Percentiles rank a stretch among this genome's conserved stretches.
phyloP scores from a whole-genome alignment of 1,140 invertebrate species.

The Drosophila bocqueti region DNA sequence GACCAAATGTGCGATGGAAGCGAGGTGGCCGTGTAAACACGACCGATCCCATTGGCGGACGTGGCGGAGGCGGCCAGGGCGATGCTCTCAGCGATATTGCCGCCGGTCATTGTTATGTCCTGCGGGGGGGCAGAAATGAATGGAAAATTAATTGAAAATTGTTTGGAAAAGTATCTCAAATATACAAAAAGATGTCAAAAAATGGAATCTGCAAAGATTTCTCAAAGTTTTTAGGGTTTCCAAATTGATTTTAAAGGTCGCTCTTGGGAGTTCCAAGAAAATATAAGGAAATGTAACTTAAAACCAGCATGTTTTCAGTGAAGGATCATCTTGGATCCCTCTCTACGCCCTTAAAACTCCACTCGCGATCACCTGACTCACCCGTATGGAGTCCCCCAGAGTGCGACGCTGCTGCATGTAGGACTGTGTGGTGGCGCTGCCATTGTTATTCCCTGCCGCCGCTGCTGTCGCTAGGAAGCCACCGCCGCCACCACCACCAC shows the following conservation, averaged over 20 bases:
- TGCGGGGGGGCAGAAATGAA: slow-evolving; percentile 9
- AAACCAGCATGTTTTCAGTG: neutral
- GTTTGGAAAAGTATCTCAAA: neutral
- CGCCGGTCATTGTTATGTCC: slow-evolving; percentile 78
- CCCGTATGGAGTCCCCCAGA: slow-evolving; percentile 71
- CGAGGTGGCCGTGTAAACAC: slow-evolving; percentile 94
- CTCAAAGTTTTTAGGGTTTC: neutral
- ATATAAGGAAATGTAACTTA: neutral
- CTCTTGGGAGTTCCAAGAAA: neutral
- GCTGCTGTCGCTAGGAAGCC: slow-evolving; percentile 19
- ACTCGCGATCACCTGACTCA: slow-evolving; percentile 33
- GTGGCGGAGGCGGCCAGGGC: slow-evolving; percentile 85
- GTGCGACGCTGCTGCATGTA: slow-evolving; percentile 73
- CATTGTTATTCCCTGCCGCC: slow-evolving; percentile 66
- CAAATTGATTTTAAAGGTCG: neutral
- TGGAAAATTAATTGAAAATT: neutral
- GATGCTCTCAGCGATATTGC: slow-evolving; percentile 85
- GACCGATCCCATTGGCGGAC: slow-evolving; percentile 87
- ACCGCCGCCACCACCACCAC: slow-evolving; percentile 67
- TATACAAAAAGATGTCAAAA: too few relatives aligned
- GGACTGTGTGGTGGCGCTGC: slow-evolving; percentile 55
- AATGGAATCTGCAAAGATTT: neutral
- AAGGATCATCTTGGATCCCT: neutral
- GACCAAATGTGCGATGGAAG: slow-evolving; percentile 96
- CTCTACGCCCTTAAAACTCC: accelerated